Conservation (phyloP, 2,888 invertebrate species). For the Caradrina clavipalpis region DNA sequence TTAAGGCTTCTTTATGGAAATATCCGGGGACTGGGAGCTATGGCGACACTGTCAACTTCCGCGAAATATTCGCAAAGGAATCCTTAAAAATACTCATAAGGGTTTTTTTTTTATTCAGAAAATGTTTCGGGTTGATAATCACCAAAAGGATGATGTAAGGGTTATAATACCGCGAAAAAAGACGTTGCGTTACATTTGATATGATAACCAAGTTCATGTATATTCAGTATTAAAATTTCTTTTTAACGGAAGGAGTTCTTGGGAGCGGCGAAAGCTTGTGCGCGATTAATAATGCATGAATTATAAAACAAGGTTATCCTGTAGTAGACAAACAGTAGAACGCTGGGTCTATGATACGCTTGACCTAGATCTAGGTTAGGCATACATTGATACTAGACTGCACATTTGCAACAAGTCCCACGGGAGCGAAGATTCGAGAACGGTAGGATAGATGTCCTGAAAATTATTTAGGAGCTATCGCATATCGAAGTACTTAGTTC, state of each 20-base stretch:
- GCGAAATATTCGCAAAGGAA: slow-evolving; percentile 62
- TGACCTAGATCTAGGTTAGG: slow-evolving; percentile 20
- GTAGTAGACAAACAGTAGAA: not conserved
- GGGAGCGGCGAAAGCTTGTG: not conserved
- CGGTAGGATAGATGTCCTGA: not conserved
- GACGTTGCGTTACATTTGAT: slow-evolving; percentile 44
- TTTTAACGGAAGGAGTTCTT: slow-evolving; percentile 17
- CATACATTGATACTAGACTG: slow-evolving; percentile 6
- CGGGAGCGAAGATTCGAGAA: slow-evolving; percentile 5
- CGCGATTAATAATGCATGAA: slow-evolving; percentile 4
- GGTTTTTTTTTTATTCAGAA: slow-evolving; percentile 45
- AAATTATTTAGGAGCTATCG: slow-evolving; percentile 19
- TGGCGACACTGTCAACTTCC: slow-evolving; percentile 72
- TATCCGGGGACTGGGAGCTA: slow-evolving; percentile 54
- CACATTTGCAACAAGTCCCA: slow-evolving; percentile 18
- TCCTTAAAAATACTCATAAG: slow-evolving; percentile 67
- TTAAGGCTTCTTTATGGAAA: slow-evolving; percentile 74
- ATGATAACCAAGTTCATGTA: slow-evolving; percentile 53
- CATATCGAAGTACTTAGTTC: not conserved
- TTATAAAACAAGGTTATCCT: slow-evolving; percentile 9
- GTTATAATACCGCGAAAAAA: slow-evolving; percentile 26
- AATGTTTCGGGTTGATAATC: slow-evolving; percentile 31
- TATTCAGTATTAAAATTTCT: slow-evolving; percentile 27
- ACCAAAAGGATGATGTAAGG: slow-evolving; percentile 33
- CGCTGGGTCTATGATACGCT: not conserved